Base-by-base conservation (phyloP, 2,797 vertebrate genomes). In the Graptemys geographica region DNA sequence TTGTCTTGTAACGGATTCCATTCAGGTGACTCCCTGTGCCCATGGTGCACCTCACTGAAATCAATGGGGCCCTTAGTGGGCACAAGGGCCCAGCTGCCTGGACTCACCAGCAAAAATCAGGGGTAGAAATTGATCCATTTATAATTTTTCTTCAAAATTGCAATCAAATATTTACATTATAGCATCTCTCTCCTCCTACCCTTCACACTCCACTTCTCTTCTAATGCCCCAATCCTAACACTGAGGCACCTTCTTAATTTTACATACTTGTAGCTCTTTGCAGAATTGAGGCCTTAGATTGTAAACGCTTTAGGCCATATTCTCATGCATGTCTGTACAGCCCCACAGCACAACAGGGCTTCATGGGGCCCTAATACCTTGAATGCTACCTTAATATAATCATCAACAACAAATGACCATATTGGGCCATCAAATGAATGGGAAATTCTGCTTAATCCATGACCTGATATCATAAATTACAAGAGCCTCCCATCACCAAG, bases 291-390 rank as follows among this genome's bases (percentile, higher is more conserved):
- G 15, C 6, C 6, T 16, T n/a, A 27, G 31, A 28, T 10, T 55
- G 47, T 3, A 1, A 27, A 80, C 9, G 31, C 10, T 5, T 56
- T 62, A 51, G 16, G 69, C 72, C 37, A 13, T 28, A 16, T 12
- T 56, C 51, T 65, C 10, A 19, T 5, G 6, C 1, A 12, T 1
- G 8, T 82, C 49, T 25, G 6, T 11, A 33, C 56, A 81, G 19
- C 23, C 87, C 44, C 88, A n/a, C n/a, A 18, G 3, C 78, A 51
- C 2, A 10, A 19, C 4, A 28, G 0, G 56, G 19, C n/a, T 72
- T n/a, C 16, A n/a, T 65, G 31, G 62, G 21, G 23, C 21, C 5
- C 25, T 11, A 1, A 44, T 27, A 33, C 27, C 49, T 7, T 1
- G 4, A 79, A 65, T n/a, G 31, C 27, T 41, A 44, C 9, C 44